Conservation (phyloP, 2,797 vertebrate genomes). For the Clarias fuscus region DNA sequence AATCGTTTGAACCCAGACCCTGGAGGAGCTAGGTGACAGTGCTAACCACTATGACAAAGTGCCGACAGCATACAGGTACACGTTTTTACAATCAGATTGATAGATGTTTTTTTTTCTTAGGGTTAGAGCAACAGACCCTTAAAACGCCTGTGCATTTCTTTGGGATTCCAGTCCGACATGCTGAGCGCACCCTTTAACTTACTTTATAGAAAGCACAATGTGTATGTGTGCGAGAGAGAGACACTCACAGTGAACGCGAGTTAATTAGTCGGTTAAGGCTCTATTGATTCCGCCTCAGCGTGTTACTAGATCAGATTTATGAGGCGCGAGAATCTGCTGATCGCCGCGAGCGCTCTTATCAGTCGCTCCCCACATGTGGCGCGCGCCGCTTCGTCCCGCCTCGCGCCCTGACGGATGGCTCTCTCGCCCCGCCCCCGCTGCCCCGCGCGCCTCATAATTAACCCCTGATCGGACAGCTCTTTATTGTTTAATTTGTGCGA, state of each 20-base stretch:
- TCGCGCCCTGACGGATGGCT: conserved; percentile 86
- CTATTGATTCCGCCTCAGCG: conserved; percentile 71
- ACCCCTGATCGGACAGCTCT: conserved; percentile 99
- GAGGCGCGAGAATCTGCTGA: conserved; percentile 89
- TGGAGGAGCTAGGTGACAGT: no score
- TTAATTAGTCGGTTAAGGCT: conserved; percentile 17
- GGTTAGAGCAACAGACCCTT: no score
- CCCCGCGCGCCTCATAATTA: conserved; percentile 96
- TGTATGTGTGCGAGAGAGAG: background rate
- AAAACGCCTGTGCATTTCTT: no score
- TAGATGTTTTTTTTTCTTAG: no score
- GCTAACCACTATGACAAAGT: no score
- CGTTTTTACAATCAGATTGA: no score
- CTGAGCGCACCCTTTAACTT: conserved; percentile 9
- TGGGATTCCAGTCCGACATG: background rate
- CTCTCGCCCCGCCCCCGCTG: conserved; percentile 78
- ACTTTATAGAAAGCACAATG: background rate
- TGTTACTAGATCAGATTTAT: conserved; percentile 88
- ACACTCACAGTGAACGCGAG: background rate
- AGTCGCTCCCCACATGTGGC: conserved; percentile 91
- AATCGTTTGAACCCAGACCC: no score
- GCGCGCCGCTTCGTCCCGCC: conserved; percentile 83
- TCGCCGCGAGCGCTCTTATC: conserved; percentile 95
- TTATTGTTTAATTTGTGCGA: conserved; percentile 99
- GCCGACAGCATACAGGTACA: no score